Conservation (phyloP, 64 coral and sea anemone species). For the Acropora yongei region DNA sequence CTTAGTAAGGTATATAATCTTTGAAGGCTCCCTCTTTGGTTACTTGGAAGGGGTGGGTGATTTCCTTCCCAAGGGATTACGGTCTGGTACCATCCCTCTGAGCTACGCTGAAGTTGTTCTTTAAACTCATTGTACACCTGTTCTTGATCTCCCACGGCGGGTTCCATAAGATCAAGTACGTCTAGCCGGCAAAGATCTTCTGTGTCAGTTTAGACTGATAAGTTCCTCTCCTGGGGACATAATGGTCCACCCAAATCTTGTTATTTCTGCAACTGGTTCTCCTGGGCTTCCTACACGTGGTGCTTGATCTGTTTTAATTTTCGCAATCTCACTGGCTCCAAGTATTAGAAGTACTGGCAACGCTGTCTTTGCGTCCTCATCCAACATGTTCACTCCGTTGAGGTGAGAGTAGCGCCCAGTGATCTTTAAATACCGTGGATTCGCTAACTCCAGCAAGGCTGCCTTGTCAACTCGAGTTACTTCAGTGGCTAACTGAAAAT, state of each 20-base stretch:
- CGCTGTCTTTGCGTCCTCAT: background rate
- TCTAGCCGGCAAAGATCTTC: too few species aligned
- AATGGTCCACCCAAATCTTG: background rate
- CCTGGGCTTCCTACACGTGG: constrained; percentile 11
- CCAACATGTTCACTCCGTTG: constrained; percentile 14
- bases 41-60: too few species aligned
- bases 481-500: background rate
- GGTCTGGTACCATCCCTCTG: too few species aligned
- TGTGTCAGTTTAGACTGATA: too few species aligned
- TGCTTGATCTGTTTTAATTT: constrained; percentile 45
- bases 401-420: constrained; percentile 12
- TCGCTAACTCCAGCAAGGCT: constrained; percentile 1
- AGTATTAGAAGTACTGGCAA: constrained; percentile 48
- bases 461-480: background rate
- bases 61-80: too few species aligned
- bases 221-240: background rate
- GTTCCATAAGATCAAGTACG: too few species aligned
- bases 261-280: constrained; percentile 9
- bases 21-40: too few species aligned
- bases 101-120: too few species aligned
- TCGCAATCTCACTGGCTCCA: constrained; percentile 28
- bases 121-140: too few species aligned
- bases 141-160: too few species aligned
- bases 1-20: too few species aligned
- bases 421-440: constrained; percentile 25